Percentiles rank a stretch among this genome's conserved stretches.
phyloP scores from a whole-genome alignment of 1,140 invertebrate species.

The Drosophila ironensis region DNA sequence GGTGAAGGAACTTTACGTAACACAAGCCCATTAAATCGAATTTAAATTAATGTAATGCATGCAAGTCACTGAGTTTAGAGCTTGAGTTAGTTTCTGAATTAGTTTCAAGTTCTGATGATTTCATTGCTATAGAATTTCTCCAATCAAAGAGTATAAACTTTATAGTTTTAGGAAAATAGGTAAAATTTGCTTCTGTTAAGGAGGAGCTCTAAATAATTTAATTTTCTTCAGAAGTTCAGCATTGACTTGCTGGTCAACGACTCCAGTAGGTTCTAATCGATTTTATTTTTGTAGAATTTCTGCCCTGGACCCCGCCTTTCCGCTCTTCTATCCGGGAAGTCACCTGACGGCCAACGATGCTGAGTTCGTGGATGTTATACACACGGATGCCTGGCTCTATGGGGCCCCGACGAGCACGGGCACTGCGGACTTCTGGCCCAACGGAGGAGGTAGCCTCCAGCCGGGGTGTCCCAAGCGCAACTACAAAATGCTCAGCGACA shows the following conservation, averaged over 20 bases:
- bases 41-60: no score
- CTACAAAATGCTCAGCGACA: slow-evolving; percentile 75
- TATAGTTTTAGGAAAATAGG: no score
- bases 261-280: neutral
- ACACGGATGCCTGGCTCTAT: slow-evolving; percentile 86
- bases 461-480: slow-evolving; percentile 84
- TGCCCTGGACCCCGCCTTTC: slow-evolving; percentile 85
- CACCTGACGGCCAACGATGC: slow-evolving; percentile 86
- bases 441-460: slow-evolving; percentile 84
- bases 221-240: no score
- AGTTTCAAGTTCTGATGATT: no score
- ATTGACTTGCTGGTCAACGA: no score
- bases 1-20: slow-evolving; percentile 43
- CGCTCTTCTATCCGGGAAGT: slow-evolving; percentile 84
- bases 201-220: no score
- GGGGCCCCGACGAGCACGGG: slow-evolving; percentile 84
- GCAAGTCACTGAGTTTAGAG: neutral
- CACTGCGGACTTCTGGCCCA: slow-evolving; percentile 86
- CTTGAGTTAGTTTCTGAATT: no score
- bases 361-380: slow-evolving; percentile 87
- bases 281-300: slow-evolving; percentile 80
- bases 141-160: no score
- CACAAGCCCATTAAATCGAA: no score
- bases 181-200: no score
- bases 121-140: no score